These are phyloP conservation scores for Synanceia verrucosa DNA, from an alignment of 2,797 vertebrate genomes.

Conservation along the genomic window DNA sequence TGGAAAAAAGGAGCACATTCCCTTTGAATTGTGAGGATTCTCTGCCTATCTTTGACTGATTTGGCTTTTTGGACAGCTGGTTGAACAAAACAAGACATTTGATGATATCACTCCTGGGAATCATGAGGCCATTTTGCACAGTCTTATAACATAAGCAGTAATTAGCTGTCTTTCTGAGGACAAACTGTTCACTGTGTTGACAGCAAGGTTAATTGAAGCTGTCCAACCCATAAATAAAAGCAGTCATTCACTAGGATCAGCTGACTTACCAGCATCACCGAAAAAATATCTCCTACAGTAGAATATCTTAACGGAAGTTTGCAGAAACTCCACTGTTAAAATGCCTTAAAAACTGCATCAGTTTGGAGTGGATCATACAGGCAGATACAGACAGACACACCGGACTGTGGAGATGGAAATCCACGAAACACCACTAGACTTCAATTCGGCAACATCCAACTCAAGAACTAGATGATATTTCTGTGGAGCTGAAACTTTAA, in stretches of 20 bases:
- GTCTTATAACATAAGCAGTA: neutral
- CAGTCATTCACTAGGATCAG: neutral
- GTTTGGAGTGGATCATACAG: neutral
- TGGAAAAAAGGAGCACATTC: neutral
- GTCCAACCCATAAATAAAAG: neutral
- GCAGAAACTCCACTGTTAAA: neutral
- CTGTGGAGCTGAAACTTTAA: neutral
- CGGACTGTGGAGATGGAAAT: no score
- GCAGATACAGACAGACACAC: neutral
- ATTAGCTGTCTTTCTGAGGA: neutral
- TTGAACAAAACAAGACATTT: neutral
- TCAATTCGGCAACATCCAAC: neutral
- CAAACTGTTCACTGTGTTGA: neutral
- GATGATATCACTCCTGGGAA: neutral
- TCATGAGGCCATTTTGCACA: neutral
- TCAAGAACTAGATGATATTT: neutral
- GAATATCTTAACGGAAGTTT: neutral
- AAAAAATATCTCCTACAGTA: neutral
- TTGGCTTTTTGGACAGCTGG: neutral
- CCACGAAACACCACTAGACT: neutral
- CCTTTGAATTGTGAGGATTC: neutral
- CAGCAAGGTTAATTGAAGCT: neutral
- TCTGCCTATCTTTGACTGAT: neutral
- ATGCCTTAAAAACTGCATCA: neutral
- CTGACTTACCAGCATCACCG: neutral